Base-by-base conservation (phyloP, 2,888 invertebrate genomes). In the Amphipyra tragopoginis region DNA sequence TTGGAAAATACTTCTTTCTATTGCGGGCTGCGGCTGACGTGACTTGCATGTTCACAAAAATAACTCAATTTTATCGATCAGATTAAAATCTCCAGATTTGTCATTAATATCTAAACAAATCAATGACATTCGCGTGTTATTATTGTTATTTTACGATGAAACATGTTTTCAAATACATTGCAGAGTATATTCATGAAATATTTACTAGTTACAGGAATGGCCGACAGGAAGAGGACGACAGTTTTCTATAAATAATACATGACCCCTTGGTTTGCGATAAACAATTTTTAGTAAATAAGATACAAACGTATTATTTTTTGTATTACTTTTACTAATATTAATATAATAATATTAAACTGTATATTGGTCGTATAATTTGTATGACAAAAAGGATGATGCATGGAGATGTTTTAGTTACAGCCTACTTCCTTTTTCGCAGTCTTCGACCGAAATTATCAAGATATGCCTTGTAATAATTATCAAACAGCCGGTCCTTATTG, bases 181-280 rank as follows among this genome's bases (percentile, higher is more conserved):
- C 14, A 9, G 40, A 15, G 21, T 39, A 15, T 51, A 44, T 65
- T 69, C 73, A 73, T 69, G 73, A 66, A 67, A 59, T 73, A 69
- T 69, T 69, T 55, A 69, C 59, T 33, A 59, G 53, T 39, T 50
- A 53, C 38, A 48, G 44, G 43, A 34, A 54, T 42, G 45, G 36
- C 13, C 13, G 15, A 26, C 39, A 45, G 33, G 39, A 56, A 44
- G 33, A 53, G 42, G 42, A 10, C 43, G 21, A 29, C 43, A 36
- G 36, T 36, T 54, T 51, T 9, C 34, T 67, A 73, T 69, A 73
- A 47, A 66, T 69, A 48, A 66, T 40, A 73, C 69, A 67, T 59
- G 43, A 51, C 11, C 26, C 9, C 21, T 58, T 39, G 29, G 36
- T 9, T 45, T 21, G 10, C 11, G 55, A 56, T 15, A 52, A 71